Evolutionary conservation across 1,140 invertebrate species (phyloP).

Genomic region (Heliconius himera): DNA sequence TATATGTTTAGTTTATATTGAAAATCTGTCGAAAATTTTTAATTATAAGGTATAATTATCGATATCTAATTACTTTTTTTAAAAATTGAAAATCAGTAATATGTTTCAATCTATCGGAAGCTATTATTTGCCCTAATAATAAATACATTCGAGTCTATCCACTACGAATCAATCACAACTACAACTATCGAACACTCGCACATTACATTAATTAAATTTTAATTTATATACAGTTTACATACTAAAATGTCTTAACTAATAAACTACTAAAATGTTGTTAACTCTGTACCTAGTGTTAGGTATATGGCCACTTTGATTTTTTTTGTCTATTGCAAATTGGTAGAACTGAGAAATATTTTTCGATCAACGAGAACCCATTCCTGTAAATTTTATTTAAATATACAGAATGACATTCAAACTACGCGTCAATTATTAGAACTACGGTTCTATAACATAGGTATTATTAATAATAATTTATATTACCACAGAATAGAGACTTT

Average conservation of each 20-base stretch:
- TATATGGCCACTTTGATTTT: constrained; percentile 61
- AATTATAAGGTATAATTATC: constrained; percentile 8
- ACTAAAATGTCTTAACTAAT: constrained; percentile 62
- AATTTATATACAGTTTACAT: constrained; percentile 78
- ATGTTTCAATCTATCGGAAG: constrained; percentile 26
- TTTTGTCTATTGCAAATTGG: constrained; percentile 35
- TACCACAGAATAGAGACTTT: constrained; percentile 63
- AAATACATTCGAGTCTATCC: constrained; percentile 46
- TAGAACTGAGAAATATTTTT: constrained; percentile 13
- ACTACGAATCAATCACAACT: constrained; percentile 73
- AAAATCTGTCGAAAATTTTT: constrained; percentile 23
- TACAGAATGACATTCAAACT: constrained; percentile 21
- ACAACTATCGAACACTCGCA: constrained; percentile 80
- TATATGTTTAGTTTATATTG: constrained; percentile 6
- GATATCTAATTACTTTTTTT: constrained; percentile 16
- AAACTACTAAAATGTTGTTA: constrained; percentile 61
- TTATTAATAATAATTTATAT: constrained; percentile 25
- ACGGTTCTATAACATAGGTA: constrained; percentile 22
- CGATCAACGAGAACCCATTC: constrained; percentile 15
- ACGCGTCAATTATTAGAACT: constrained; percentile 21
- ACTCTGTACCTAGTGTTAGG: constrained; percentile 52
- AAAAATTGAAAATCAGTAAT: constrained; percentile 32
- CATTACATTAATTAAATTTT: constrained; percentile 76
- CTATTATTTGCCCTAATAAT: constrained; percentile 34
- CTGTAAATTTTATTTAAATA: constrained; percentile 12